These are phyloP conservation scores for Hyperoodon ampullatus DNA, from an alignment of 2,113 vertebrate genomes.

Conservation along the genomic window DNA sequence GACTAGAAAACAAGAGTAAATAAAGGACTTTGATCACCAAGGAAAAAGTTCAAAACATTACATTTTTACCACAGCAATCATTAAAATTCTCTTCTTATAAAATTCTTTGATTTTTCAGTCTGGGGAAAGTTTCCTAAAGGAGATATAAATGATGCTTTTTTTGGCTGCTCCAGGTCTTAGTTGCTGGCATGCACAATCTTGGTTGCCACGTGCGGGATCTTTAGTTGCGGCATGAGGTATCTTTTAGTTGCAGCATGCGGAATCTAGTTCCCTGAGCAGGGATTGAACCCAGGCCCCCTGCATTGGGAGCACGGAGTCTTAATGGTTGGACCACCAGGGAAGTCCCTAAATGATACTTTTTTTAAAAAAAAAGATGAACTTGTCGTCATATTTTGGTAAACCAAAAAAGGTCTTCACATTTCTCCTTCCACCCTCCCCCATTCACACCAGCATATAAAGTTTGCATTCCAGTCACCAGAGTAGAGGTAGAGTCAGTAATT, in stretches of 20 bases:
- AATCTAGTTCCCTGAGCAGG: no score
- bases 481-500: background rate
- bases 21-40: background rate
- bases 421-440: background rate
- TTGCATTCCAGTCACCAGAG: background rate
- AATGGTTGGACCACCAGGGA: no score
- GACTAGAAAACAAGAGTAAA: background rate
- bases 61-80: background rate
- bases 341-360: background rate
- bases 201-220: no score
- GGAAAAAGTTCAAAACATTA: background rate
- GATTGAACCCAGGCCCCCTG: no score
- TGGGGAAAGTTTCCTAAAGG: background rate
- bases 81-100: background rate
- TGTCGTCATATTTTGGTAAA: background rate
- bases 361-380: background rate
- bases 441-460: background rate
- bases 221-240: no score
- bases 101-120: background rate
- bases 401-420: background rate
- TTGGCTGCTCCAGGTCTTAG: no score
- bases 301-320: no score
- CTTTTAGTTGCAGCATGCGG: no score
- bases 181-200: no score
- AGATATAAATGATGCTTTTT: background rate